Evolutionary conservation across 2,797 vertebrate species (phyloP), one percentile per base, ranked within the genome.

Genomic region (Chaunax sp.): DNA sequence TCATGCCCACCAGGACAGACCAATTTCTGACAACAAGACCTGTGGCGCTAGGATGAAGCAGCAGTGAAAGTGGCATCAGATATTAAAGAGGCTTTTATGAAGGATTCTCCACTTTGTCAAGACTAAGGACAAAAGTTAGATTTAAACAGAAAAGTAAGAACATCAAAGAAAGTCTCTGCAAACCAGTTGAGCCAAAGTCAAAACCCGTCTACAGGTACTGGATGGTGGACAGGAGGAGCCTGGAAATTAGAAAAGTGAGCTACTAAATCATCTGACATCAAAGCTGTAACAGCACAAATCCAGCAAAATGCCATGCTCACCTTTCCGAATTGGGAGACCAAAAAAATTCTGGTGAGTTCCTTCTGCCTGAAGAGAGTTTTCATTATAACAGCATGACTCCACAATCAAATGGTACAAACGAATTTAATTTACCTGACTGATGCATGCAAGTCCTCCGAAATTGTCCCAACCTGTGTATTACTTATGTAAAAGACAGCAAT

Each of bases 301-400:
- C 55, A 43, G 54, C 74, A 89, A 77, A 73, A 92, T 93, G 90
- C 90, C 89, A 15, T 92, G 89, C 77, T 93, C 90, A 55, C 90
- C 89, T 78, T 92, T 94, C 65, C 69, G 89, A 80, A 85, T 92
- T 2, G 83, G 87, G 69, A 90, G 69, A 72, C 87, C 87, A 6
- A 90, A 70, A 74, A 93, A 89, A 71, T 85, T 90, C 71, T 92
- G 92, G 90, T 93, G 86, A 93, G 90, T 93, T 69, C 60, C 25
- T 65, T 46, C 63, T 65, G 26, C 28, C 12, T 46, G 44, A 43
- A 37, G 51, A 46, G 46, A 16, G 38, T 56, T 78, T 47, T 44
- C 45, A 63, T 63, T 13, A 46, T 22, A 51, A 57, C 4, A 16
- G 52, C 57, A 56, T 52, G 59, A 49, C 5, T 54, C 16, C 11